phyloP scores from a whole-genome alignment of 2,888 invertebrate genomes.

The Drosophila monieri region DNA sequence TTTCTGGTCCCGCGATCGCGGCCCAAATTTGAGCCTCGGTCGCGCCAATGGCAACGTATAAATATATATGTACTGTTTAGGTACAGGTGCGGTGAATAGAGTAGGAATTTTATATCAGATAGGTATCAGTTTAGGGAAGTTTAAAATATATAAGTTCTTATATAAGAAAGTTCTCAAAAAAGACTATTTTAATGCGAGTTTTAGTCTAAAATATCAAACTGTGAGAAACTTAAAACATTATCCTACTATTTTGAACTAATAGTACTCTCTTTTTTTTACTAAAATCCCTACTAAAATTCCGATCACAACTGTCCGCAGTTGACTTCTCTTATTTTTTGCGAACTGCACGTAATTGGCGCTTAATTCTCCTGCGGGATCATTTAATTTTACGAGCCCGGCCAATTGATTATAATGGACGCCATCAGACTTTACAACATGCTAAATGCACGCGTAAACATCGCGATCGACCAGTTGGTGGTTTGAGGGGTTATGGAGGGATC shows the following conservation, averaged over 20 bases:
- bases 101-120: background rate
- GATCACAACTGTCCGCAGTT: constrained; percentile 19
- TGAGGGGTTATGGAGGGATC: constrained; percentile 2
- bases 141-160: too few relatives aligned
- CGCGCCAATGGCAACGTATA: constrained; percentile 63
- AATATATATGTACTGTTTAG: constrained; percentile 6
- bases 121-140: background rate
- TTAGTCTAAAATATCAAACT: too few relatives aligned
- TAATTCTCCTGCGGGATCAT: constrained; percentile 84
- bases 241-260: too few relatives aligned
- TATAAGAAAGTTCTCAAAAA: too few relatives aligned
- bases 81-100: background rate
- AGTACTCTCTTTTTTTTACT: background rate
- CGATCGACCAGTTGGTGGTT: constrained; percentile 42
- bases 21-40: constrained; percentile 71
- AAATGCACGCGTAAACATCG: constrained; percentile 81
- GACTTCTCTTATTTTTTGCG: constrained; percentile 45
- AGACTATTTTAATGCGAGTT: too few relatives aligned
- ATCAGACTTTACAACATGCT: constrained; percentile 83
- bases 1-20: constrained; percentile 54
- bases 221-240: too few relatives aligned
- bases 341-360: constrained; percentile 82
- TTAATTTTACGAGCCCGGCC: constrained; percentile 84
- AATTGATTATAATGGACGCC: constrained; percentile 84
- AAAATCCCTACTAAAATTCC: background rate